Conservation (phyloP, 2,888 invertebrate species). For the Deladenus siricidicola region DNA sequence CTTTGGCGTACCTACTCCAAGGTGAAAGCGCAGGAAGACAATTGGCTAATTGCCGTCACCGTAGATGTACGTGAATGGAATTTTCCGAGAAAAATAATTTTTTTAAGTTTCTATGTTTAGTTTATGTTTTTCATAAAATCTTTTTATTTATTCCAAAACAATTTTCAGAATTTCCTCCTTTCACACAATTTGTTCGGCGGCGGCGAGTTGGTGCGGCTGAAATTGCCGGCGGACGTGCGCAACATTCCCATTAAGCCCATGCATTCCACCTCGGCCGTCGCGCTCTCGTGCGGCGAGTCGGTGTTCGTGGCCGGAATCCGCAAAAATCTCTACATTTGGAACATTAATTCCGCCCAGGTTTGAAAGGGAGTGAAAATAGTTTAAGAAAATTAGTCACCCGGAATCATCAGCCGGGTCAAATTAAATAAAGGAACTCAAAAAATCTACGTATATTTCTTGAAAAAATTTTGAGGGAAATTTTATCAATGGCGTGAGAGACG, state of each 20-base stretch:
- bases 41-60: conserved; percentile 24
- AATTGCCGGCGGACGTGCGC: conserved; percentile 39
- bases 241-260: conserved; percentile 64
- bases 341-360: conserved; percentile 59
- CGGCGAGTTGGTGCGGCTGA: conserved; percentile 20
- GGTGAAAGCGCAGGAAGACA: conserved; percentile 5
- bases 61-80: conserved; percentile 12
- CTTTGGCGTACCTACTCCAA: conserved; percentile 11
- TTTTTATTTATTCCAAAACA: neutral
- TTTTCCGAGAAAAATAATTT: no score
- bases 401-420: neutral
- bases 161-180: conserved; percentile 30
- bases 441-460: no score
- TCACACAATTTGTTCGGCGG: conserved; percentile 28
- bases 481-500: no score
- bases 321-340: conserved; percentile 90
- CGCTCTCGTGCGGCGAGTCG: conserved; percentile 78
- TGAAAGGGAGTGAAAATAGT: no score
- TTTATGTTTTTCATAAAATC: neutral
- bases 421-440: neutral
- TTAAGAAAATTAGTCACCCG: no score
- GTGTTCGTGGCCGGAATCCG: conserved; percentile 89
- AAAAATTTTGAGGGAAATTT: no score
- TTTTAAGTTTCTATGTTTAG: no score
- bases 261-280: conserved; percentile 71